phyloP scores from a whole-genome alignment of 2,797 vertebrate genomes.

The Danio choprae region DNA sequence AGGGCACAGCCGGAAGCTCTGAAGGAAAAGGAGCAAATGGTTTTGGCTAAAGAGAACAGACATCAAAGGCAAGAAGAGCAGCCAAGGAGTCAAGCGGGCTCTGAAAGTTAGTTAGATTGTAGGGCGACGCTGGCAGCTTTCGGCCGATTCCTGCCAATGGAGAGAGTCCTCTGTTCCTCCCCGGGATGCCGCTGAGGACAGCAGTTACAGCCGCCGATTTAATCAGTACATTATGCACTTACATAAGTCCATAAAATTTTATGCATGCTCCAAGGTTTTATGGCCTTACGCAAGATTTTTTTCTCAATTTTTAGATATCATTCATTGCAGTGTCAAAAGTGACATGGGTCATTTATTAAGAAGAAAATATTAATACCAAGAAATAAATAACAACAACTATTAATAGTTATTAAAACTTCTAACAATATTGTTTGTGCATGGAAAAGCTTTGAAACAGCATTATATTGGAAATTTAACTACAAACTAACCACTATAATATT shows the following conservation, averaged over 20 bases:
- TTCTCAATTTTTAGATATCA: constrained; percentile 48
- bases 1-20: constrained; percentile 43
- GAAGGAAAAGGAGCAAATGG: constrained; percentile 57
- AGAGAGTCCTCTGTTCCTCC: constrained; percentile 58
- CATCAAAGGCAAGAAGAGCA: constrained; percentile 59
- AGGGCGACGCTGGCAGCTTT: constrained; percentile 65
- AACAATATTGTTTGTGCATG: not conserved
- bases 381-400: too few relatives aligned
- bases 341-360: constrained; percentile 39
- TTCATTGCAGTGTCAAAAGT: constrained; percentile 49
- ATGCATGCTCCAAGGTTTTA: constrained; percentile 58
- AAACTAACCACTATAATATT: too few relatives aligned
- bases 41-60: constrained; percentile 59
- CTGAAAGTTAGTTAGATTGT: constrained; percentile 70
- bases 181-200: constrained; percentile 58
- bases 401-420: not conserved
- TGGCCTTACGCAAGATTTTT: constrained; percentile 39
- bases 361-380: not conserved
- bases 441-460: not conserved
- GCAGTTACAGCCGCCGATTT: constrained; percentile 64
- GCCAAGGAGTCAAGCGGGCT: constrained; percentile 57
- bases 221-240: constrained; percentile 70
- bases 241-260: constrained; percentile 67
- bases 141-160: constrained; percentile 65
- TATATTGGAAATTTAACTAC: not conserved